Conservation (phyloP, 1,140 invertebrate genomes). For the Listronotus oregonensis region DNA sequence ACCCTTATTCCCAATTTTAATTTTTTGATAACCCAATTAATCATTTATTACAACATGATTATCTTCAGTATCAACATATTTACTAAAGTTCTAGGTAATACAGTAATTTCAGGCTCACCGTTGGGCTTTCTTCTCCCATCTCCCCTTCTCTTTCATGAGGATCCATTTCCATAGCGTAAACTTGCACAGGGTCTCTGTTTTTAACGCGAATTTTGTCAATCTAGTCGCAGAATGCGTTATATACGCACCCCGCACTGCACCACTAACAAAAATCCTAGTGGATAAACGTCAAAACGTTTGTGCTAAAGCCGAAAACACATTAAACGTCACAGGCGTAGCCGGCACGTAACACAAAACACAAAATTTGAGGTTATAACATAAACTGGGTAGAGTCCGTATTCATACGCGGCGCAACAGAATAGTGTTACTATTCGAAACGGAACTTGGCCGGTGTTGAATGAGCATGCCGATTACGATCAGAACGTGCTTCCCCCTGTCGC, state of each 20-base stretch:
- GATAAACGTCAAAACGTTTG: slow-evolving; percentile 1
- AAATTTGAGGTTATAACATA: slow-evolving; percentile 13
- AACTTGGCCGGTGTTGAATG: slow-evolving; percentile 23
- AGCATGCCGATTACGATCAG: slow-evolving; percentile 24
- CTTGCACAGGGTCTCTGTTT: slow-evolving; percentile 83
- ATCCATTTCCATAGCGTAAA: slow-evolving; percentile 81
- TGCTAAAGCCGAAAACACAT: slow-evolving; percentile 29
- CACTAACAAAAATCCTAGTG: slow-evolving; percentile 8
- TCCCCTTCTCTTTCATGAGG: slow-evolving; percentile 76
- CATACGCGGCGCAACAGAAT: slow-evolving; percentile 6
- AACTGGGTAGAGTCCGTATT: not conserved
- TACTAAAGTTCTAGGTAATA: no score
- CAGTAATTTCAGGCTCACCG: no score
- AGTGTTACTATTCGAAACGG: slow-evolving; percentile 19
- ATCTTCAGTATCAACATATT: no score
- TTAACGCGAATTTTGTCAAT: slow-evolving; percentile 88
- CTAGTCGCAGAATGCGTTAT: slow-evolving; percentile 50
- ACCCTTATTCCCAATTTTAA: no score
- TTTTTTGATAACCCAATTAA: no score
- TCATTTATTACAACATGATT: no score
- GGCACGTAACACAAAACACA: slow-evolving; percentile 9
- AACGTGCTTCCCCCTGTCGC: slow-evolving; percentile 23
- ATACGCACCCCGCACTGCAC: slow-evolving; percentile 48
- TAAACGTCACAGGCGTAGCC: slow-evolving; percentile 7
- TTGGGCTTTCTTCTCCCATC: slow-evolving; percentile 65